Evolutionary conservation across 1,140 invertebrate genomes (phyloP).

Genomic region (Colletes gigas): DNA sequence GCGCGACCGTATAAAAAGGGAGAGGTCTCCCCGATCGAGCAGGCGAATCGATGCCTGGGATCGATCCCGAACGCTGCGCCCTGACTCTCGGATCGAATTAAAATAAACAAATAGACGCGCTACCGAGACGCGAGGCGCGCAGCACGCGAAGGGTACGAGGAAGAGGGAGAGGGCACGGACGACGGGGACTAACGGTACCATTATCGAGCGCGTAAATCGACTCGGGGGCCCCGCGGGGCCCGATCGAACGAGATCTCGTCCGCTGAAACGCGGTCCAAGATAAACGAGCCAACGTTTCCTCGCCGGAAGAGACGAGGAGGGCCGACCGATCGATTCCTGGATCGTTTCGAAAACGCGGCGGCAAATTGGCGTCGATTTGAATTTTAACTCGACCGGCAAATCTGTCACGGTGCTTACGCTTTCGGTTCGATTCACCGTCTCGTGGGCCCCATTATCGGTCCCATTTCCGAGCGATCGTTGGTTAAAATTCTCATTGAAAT

Average conservation of each 20-base stretch:
- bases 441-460: background rate
- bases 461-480: background rate
- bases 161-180: background rate
- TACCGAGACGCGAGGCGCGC: background rate
- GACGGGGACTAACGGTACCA: conserved; percentile 19
- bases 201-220: conserved; percentile 28
- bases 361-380: conserved; percentile 37
- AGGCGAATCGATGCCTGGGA: background rate
- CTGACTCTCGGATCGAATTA: conserved; percentile 1
- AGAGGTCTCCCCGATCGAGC: background rate
- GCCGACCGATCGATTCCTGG: background rate
- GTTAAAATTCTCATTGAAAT: conserved; percentile 2
- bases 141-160: too few species aligned
- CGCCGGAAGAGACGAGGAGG: background rate
- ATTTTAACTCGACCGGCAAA: conserved; percentile 46
- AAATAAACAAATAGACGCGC: conserved; percentile 15
- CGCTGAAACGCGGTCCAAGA: background rate
- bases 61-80: background rate
- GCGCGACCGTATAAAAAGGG: conserved; percentile 29
- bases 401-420: conserved; percentile 16
- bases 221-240: background rate
- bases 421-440: too few species aligned
- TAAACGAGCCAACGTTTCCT: background rate
- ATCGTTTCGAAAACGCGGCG: background rate
- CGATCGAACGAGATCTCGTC: background rate